Evolutionary conservation across 2,113 vertebrate species (phyloP).

Genomic region (Blennius ocellaris): DNA sequence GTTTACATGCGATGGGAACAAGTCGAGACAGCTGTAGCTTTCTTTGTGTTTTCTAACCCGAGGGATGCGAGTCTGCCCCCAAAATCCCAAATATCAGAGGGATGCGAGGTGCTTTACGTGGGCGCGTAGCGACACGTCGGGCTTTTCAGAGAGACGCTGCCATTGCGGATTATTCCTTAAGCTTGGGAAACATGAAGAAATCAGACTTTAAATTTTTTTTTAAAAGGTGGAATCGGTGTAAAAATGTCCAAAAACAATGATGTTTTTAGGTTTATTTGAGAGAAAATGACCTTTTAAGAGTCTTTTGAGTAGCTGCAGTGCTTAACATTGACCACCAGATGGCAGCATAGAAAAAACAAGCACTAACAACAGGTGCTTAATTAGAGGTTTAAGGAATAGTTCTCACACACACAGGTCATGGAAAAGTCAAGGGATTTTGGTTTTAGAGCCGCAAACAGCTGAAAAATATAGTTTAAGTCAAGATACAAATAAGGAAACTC

Average conservation of each 20-base stretch:
- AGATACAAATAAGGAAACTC: too few species aligned
- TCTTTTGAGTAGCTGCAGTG: background rate
- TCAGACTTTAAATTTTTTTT: background rate
- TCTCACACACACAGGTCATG: constrained; percentile 22
- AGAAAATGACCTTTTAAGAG: too few species aligned
- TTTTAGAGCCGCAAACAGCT: background rate
- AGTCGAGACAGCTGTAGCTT: background rate
- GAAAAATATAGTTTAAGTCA: too few species aligned
- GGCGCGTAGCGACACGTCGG: constrained; percentile 15
- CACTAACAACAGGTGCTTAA: background rate
- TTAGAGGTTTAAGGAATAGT: constrained; percentile 9
- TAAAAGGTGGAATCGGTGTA: background rate
- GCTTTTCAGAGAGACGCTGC: background rate
- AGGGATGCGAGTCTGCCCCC: background rate
- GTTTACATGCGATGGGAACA: constrained; percentile 12
- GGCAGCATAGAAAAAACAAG: constrained; percentile 19
- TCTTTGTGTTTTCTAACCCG: background rate
- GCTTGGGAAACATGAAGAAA: background rate
- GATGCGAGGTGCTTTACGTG: constrained; percentile 8
- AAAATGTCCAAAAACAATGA: background rate
- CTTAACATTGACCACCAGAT: constrained; percentile 11
- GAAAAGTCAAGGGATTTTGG: constrained; percentile 20
- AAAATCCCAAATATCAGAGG: constrained; percentile 1
- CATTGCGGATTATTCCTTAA: background rate
- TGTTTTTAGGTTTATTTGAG: background rate